Conservation (phyloP, 2,113 vertebrate species). For the Macquaria australasica region DNA sequence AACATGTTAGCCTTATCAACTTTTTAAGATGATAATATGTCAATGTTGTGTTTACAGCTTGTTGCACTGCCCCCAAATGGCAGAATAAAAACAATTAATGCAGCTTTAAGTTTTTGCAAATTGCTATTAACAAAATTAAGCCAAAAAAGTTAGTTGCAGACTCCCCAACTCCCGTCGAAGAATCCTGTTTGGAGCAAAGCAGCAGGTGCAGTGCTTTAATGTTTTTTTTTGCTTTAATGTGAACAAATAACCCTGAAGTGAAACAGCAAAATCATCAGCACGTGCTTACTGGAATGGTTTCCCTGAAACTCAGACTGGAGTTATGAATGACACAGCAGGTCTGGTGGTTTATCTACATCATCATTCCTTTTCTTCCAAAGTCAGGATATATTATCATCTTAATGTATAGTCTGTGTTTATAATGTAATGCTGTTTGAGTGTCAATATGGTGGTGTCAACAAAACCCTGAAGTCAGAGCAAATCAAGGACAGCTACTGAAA, state of each 20-base stretch:
- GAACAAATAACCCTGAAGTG: neutral
- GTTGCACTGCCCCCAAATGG: neutral
- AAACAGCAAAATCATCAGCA: neutral
- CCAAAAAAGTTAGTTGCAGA: too few relatives aligned
- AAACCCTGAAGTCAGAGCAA: slow-evolving; percentile 48
- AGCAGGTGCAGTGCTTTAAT: neutral
- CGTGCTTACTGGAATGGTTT: neutral
- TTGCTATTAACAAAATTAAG: neutral
- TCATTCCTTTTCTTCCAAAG: neutral
- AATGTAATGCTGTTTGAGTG: slow-evolving; percentile 17
- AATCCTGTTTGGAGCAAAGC: neutral
- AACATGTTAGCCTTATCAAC: neutral
- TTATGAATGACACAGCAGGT: neutral
- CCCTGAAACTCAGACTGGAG: neutral
- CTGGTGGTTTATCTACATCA: too few relatives aligned
- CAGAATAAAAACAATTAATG: neutral
- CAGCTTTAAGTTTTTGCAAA: neutral
- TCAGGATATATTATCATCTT: neutral
- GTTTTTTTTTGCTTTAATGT: neutral
- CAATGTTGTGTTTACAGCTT: neutral
- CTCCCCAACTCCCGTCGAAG: neutral
- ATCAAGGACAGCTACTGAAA: slow-evolving; percentile 18
- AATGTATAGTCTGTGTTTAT: neutral
- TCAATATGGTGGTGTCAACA: slow-evolving; percentile 51
- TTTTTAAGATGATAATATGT: neutral